Conservation (phyloP, 2,113 vertebrate genomes). For the Rhineura floridana region DNA sequence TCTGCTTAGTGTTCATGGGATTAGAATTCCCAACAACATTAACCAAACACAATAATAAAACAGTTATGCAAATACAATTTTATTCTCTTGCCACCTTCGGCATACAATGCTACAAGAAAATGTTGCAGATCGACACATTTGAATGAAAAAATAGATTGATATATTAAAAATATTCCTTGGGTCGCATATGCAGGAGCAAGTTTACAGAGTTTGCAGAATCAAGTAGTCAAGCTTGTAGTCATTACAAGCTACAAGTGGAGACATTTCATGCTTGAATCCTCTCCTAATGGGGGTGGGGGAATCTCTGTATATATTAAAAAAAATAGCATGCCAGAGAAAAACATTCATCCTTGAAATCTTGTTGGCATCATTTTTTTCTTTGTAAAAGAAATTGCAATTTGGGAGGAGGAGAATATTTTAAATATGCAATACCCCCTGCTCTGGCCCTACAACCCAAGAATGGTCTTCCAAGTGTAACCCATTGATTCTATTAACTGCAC, state of each 20-base stretch:
- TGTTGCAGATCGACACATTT: background rate
- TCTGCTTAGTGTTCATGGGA: constrained; percentile 4
- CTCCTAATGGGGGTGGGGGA: background rate
- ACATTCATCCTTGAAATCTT: background rate
- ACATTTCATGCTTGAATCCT: background rate
- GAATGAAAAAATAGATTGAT: background rate
- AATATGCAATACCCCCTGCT: background rate
- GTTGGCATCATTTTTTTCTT: background rate
- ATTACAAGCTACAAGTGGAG: background rate
- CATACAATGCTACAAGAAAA: background rate
- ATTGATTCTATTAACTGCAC: background rate
- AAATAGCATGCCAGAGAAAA: background rate
- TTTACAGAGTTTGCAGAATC: background rate
- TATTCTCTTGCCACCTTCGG: background rate
- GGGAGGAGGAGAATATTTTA: too few relatives aligned
- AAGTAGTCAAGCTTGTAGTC: background rate
- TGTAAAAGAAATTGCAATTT: background rate
- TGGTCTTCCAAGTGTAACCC: background rate
- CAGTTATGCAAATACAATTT: constrained; percentile 10
- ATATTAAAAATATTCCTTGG: background rate
- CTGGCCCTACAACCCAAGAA: background rate
- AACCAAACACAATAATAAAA: constrained; percentile 6
- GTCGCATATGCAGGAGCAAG: background rate
- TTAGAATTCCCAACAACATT: constrained; percentile 3
- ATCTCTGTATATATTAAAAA: too few relatives aligned